Percentiles rank a stretch among this genome's conserved stretches.
These are phyloP conservation scores for Aegithalos caudatus DNA, from an alignment of 2,113 vertebrate species.

Conservation along the genomic window DNA sequence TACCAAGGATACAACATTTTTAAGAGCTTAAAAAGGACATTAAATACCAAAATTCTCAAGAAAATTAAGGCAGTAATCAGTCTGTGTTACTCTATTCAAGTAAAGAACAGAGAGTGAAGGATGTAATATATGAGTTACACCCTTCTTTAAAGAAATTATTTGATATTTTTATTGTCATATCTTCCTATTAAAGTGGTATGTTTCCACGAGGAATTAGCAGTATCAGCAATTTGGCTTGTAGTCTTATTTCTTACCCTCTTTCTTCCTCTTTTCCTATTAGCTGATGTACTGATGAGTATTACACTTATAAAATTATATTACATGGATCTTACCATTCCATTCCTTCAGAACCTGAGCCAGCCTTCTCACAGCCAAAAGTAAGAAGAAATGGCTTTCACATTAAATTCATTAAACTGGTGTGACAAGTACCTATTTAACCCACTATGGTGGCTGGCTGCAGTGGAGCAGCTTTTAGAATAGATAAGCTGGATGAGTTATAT, in stretches of 20 bases:
- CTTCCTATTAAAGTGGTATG: slow-evolving; percentile 21
- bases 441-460: slow-evolving; percentile 7
- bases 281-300: slow-evolving; percentile 34
- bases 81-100: neutral
- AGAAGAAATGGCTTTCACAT: slow-evolving; percentile 48
- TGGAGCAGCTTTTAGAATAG: slow-evolving; percentile 43
- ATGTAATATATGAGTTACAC: neutral
- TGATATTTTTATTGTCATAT: neutral
- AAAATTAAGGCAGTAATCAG: neutral
- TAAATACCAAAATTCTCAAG: neutral
- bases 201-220: slow-evolving; percentile 13
- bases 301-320: slow-evolving; percentile 43
- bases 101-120: neutral
- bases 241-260: neutral
- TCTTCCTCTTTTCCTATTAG: slow-evolving; percentile 4
- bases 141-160: neutral
- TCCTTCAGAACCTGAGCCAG: slow-evolving; percentile 43
- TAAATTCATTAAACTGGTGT: slow-evolving; percentile 58
- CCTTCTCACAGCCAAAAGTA: slow-evolving; percentile 46
- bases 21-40: neutral
- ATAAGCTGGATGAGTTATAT: slow-evolving; percentile 28
- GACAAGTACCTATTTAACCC: slow-evolving; percentile 57
- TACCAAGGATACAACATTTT: neutral
- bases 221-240: neutral
- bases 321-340: neutral